Evolutionary conservation across 2,797 vertebrate species (phyloP).

Genomic region (Pseudochromis fuscus): DNA sequence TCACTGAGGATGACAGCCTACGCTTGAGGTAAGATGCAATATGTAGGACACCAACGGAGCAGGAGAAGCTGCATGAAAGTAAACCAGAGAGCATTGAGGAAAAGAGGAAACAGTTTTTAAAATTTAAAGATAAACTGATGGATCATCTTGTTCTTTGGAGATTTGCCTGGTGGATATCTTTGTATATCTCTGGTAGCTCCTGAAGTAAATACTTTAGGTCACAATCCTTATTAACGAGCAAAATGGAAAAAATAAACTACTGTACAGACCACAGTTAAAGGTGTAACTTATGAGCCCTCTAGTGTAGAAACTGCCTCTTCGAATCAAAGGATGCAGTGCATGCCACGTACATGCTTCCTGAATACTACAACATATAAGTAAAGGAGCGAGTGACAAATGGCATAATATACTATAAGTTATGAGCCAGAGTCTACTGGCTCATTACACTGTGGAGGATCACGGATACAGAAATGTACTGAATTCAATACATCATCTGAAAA

Average conservation of each 20-base stretch:
- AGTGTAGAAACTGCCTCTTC: constrained; percentile 7
- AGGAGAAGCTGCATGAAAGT: constrained; percentile 11
- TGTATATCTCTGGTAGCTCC: constrained; percentile 20
- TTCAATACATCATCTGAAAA: constrained; percentile 34
- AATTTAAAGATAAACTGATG: constrained; percentile 55
- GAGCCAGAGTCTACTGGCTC: constrained; percentile 39
- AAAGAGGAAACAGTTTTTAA: constrained; percentile 33
- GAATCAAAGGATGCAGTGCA: constrained; percentile 10
- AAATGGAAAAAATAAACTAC: constrained; percentile 27
- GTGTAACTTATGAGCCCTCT: constrained; percentile 23
- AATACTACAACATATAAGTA: constrained; percentile 9
- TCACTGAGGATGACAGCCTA: constrained; percentile 54
- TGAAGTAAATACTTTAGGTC: constrained; percentile 50
- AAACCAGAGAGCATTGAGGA: background rate
- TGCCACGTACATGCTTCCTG: constrained; percentile 1
- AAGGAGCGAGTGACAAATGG: constrained; percentile 36
- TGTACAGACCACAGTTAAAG: constrained; percentile 20
- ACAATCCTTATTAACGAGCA: constrained; percentile 49
- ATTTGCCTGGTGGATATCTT: constrained; percentile 44
- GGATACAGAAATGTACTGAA: constrained; percentile 36
- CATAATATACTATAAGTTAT: background rate
- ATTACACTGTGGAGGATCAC: constrained; percentile 24
- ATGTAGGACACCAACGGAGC: constrained; percentile 53
- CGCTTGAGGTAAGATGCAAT: constrained; percentile 52
- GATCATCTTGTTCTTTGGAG: constrained; percentile 32